These are phyloP conservation scores for Eurytoma californica DNA, from an alignment of 2,888 invertebrate species.

Conservation along the genomic window DNA sequence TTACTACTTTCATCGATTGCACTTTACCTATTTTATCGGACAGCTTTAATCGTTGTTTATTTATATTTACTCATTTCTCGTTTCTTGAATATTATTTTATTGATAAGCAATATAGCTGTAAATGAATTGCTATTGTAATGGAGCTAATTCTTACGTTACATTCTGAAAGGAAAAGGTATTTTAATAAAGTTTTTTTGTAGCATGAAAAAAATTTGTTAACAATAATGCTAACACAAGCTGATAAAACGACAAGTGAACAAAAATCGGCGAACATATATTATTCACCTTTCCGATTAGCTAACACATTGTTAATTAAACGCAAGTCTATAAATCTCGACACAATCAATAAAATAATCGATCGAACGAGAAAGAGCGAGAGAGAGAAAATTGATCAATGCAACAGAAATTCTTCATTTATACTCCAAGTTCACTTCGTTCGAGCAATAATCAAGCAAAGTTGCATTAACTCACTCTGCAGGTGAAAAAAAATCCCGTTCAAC, in stretches of 20 bases:
- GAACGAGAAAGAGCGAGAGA: not conserved
- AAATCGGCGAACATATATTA: constrained; percentile 25
- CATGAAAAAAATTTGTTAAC: not conserved
- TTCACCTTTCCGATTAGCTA: constrained; percentile 35
- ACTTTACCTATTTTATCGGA: not conserved
- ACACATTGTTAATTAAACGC: constrained; percentile 36
- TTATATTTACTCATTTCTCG: not conserved
- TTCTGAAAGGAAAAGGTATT: not conserved
- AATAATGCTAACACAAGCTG: not conserved
- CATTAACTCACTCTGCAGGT: not conserved
- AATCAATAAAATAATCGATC: constrained; percentile 47
- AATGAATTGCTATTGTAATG: not conserved
- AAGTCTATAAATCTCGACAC: constrained; percentile 34
- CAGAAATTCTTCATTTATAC: not conserved
- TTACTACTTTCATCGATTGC: not conserved
- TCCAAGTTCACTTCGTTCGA: constrained; percentile 1
- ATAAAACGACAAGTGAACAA: not conserved
- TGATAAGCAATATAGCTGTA: not conserved
- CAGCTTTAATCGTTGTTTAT: no score
- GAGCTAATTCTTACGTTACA: no score
- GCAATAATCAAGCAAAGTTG: constrained; percentile 8
- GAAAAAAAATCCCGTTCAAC: not conserved
- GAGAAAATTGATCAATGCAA: constrained; percentile 3
- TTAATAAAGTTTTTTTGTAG: not conserved
- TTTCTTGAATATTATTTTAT: not conserved